Evolutionary conservation across 2,113 vertebrate species (phyloP).

Genomic region (Pelobates fuscus): DNA sequence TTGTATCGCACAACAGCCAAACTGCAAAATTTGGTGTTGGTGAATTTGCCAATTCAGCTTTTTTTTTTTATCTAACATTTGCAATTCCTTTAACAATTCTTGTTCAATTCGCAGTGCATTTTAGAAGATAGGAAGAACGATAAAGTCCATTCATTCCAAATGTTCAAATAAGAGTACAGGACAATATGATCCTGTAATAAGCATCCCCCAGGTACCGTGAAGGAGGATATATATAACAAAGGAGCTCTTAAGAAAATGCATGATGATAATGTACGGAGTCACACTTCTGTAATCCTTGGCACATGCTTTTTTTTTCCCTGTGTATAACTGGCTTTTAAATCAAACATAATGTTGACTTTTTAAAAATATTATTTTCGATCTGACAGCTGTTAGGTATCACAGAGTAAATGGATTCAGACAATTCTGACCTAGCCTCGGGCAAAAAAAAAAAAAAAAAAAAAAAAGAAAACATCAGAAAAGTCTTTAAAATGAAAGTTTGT

Average conservation of each 20-base stretch:
- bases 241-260: slow-evolving; percentile 35
- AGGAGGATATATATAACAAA: slow-evolving; percentile 40
- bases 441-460: slow-evolving; percentile 36
- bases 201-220: slow-evolving; percentile 15
- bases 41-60: too few relatives aligned
- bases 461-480: slow-evolving; percentile 16
- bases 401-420: slow-evolving; percentile 52
- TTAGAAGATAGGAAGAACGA: neutral
- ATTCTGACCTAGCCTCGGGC: slow-evolving; percentile 44
- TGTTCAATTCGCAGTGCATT: too few relatives aligned
- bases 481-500: slow-evolving; percentile 49
- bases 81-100: too few relatives aligned
- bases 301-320: slow-evolving; percentile 28
- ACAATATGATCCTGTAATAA: slow-evolving; percentile 29
- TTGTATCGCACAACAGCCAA: too few relatives aligned
- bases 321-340: slow-evolving; percentile 37
- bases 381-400: slow-evolving; percentile 48
- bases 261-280: slow-evolving; percentile 38
- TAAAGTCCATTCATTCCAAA: neutral
- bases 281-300: slow-evolving; percentile 30
- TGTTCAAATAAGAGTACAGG: neutral
- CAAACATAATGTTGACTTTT: slow-evolving; percentile 51
- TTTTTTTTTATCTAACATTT: too few relatives aligned
- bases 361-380: slow-evolving; percentile 49
- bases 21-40: too few relatives aligned